A percentile compares a stretch with the other conserved stretches of the same genome.
These are phyloP conservation scores for Emydoidea blandingii DNA, from an alignment of 2,797 vertebrate genomes.

Conservation along the genomic window DNA sequence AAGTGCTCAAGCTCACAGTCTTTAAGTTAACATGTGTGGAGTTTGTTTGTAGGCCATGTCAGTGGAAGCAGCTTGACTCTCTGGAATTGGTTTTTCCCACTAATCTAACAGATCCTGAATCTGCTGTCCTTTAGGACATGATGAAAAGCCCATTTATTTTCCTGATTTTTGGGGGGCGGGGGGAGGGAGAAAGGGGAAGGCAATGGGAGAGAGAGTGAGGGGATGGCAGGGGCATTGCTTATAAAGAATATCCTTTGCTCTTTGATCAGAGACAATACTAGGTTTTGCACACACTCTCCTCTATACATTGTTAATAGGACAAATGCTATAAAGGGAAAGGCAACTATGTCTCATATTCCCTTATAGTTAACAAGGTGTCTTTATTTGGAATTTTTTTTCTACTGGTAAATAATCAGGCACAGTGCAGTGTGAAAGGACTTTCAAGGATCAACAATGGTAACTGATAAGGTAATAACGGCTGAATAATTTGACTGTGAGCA, in stretches of 20 bases:
- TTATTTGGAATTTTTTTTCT: slow-evolving; percentile 29
- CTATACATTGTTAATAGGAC: background rate
- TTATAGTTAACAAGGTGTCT: background rate
- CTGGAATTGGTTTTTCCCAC: background rate
- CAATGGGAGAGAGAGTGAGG: background rate
- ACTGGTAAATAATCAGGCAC: slow-evolving; percentile 4
- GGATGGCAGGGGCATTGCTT: background rate
- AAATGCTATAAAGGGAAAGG: background rate
- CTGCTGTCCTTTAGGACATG: background rate
- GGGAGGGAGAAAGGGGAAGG: background rate
- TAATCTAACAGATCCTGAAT: background rate
- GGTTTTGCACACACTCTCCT: background rate
- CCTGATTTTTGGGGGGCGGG: background rate
- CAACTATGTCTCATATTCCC: background rate
- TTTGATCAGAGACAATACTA: background rate
- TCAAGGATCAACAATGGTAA: background rate
- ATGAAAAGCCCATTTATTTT: background rate
- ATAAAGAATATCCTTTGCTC: background rate
- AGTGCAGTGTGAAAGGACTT: background rate
- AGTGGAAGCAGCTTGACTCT: background rate
- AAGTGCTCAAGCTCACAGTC: background rate
- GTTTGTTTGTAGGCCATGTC: background rate
- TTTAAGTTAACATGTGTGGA: slow-evolving; percentile 14
- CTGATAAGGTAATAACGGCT: background rate
- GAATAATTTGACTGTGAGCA: background rate